Evolutionary conservation across 2,888 invertebrate genomes (phyloP), one percentile per base, ranked within the genome.

Genomic region (Electrophaes corylata): DNA sequence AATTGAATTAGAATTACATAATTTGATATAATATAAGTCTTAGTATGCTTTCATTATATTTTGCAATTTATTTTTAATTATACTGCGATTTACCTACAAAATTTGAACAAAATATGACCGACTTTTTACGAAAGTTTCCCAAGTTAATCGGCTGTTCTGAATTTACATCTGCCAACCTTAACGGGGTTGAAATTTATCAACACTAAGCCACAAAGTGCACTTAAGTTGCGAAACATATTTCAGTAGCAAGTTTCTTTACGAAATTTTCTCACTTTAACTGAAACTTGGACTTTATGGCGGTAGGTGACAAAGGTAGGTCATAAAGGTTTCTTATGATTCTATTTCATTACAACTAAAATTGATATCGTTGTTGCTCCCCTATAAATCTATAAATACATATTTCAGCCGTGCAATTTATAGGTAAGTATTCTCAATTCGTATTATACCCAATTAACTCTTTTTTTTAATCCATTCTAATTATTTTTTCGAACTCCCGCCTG

Each of bases 131-230:
- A 41, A 31, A 33, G 14, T 50, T 50, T 23, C 31, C n/a, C 40
- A 33, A 33, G 5, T 33, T 33, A 47, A 29, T 39, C 46, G 40
- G 39, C 46, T 53, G 20, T 29, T 31, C 29, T 2, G 33, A 40
- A 45, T 37, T 31, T 53, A 16, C 37, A 33, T 14, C 40, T 41
- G 33, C 44, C 49, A 31, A 39, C 56, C 37, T 44, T 48, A 45
- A 52, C 35, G 40, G 47, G 57, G 57, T 49, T 46, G 39, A 53
- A 57, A 63, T 66, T 62, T 63, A 65, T 65, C 65, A 67, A 63
- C 61, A 61, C 61, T 59, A 49, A 52, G 37, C 64, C 63, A 58
- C 63, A 45, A 60, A 64, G 67, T 63, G 65, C 67, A 67, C 65
- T 67, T 65, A 65, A 63, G 65, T 55, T 59, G 16, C 60, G 52